Base-by-base conservation (phyloP, 1,140 invertebrate species). In the Zaprionus gabonicus region DNA sequence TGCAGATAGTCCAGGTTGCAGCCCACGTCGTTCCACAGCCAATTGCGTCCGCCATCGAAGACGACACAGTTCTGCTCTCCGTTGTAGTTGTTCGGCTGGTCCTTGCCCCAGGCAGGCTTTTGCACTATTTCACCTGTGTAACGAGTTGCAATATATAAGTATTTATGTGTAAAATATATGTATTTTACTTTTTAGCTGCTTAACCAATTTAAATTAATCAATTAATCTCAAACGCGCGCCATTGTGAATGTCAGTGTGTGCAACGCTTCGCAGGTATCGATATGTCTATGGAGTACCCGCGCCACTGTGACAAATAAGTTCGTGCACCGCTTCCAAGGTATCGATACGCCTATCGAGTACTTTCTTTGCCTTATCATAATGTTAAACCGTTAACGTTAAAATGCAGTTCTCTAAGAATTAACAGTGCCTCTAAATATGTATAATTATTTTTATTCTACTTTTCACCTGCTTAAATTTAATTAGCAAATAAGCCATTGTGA, bases 31-130 rank as follows among this genome's bases (percentile, higher is more conserved):
- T 99, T 99, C 97, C 97, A 99, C 0, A 96, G 93, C 98, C 98
- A 98, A 49, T 95, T 95, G 62, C 97, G 94, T 0, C 96, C 97
- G 3, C 97, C 97, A 85, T 99, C 98, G 64, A 98, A 93, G 7
- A 98, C 97, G 4, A 97, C 97, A 93, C 97, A 98, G 92, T 98
- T 98, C 93, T 99, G 98, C 86, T 98, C 97, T 0, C 97, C 97
- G 84, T 98, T 98, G 93, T 98, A 98, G 87, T 98, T 99, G 91
- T 98, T 98, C 0, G 98, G 98, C 86, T 99, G 98, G 82, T 98
- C 97, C 90, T 97, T 97, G 38, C 97, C 97, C 98, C 98, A 98
- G 1, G 96, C 94, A 6, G 97, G 97, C 76, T 95, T 96, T 12
- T 94, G 95, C 1, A 98, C 96, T 36, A 96, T 93, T 77, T 96